Evolutionary conservation across 2,113 vertebrate species (phyloP).

Genomic region (Rattus rattus): DNA sequence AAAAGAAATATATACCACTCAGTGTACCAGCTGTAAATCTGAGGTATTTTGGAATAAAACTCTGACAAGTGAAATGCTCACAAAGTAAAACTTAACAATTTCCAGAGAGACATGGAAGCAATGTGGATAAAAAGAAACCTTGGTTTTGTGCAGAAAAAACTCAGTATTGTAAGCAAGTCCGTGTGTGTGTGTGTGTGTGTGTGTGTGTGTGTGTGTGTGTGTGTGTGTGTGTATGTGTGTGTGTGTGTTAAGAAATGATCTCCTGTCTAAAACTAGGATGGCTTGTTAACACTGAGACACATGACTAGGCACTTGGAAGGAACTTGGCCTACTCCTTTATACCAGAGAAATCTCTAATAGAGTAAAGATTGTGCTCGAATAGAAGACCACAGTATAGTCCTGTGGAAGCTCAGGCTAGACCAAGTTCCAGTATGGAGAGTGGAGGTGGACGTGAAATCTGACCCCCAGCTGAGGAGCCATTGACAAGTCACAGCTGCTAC

Average conservation of each 20-base stretch:
- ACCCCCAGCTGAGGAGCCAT: rapidly evolving
- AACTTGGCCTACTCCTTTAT: background rate
- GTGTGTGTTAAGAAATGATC: background rate
- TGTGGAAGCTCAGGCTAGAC: background rate
- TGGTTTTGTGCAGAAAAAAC: background rate
- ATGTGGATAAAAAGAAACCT: background rate
- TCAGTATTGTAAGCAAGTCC: background rate
- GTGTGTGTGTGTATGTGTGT: background rate
- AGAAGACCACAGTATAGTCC: background rate
- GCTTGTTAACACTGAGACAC: background rate
- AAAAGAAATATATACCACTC: background rate
- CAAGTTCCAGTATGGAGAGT: background rate
- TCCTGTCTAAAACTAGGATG: background rate
- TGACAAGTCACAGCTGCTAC: background rate
- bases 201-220: background rate
- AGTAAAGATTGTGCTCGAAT: background rate
- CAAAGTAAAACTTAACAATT: background rate
- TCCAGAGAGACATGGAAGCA: background rate
- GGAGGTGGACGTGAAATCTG: background rate
- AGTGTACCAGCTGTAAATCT: background rate
- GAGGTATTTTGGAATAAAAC: background rate
- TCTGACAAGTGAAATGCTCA: background rate
- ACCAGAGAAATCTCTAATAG: background rate
- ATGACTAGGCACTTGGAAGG: background rate
- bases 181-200: background rate